These are phyloP conservation scores for Sylvicola cinctus DNA, from an alignment of 2,888 invertebrate genomes.

Conservation along the genomic window DNA sequence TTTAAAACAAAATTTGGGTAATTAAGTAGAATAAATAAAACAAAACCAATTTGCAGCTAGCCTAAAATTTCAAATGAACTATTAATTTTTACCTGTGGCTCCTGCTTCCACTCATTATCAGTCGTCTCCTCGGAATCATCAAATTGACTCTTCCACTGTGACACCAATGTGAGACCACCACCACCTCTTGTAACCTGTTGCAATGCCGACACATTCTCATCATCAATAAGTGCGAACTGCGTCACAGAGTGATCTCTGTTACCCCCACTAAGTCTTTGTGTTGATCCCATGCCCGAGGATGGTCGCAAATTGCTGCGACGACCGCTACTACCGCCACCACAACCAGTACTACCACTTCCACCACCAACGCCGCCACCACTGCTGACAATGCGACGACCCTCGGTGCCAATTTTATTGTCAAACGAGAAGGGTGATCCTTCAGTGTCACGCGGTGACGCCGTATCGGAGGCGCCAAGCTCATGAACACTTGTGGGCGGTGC, in stretches of 20 bases:
- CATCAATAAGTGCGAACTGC: conserved; percentile 83
- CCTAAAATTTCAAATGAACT: background rate
- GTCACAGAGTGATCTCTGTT: conserved; percentile 65
- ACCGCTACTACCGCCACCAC: conserved; percentile 11
- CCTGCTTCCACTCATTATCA: conserved; percentile 86
- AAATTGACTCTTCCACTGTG: conserved; percentile 91
- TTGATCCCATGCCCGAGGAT: conserved; percentile 11
- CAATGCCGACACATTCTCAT: conserved; percentile 73
- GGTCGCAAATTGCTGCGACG: conserved; percentile 21
- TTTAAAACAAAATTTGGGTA: no score
- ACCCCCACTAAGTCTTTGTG: conserved; percentile 18
- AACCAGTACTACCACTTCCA: conserved; percentile 7
- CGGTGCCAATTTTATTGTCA: conserved; percentile 9
- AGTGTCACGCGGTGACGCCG: conserved; percentile 15
- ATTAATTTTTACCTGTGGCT: conserved; percentile 28
- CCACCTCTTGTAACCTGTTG: conserved; percentile 80
- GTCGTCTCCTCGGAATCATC: conserved; percentile 90
- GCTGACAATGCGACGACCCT: conserved; percentile 4
- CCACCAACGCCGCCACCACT: conserved; percentile 6
- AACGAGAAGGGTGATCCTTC: conserved; percentile 15
- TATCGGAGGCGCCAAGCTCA: conserved; percentile 16
- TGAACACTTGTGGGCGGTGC: conserved; percentile 38
- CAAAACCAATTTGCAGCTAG: background rate
- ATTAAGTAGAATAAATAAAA: conserved; percentile 13
- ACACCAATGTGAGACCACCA: conserved; percentile 74